phyloP scores from a whole-genome alignment of 2,113 vertebrate genomes.

The Gorsachius goisagi region DNA sequence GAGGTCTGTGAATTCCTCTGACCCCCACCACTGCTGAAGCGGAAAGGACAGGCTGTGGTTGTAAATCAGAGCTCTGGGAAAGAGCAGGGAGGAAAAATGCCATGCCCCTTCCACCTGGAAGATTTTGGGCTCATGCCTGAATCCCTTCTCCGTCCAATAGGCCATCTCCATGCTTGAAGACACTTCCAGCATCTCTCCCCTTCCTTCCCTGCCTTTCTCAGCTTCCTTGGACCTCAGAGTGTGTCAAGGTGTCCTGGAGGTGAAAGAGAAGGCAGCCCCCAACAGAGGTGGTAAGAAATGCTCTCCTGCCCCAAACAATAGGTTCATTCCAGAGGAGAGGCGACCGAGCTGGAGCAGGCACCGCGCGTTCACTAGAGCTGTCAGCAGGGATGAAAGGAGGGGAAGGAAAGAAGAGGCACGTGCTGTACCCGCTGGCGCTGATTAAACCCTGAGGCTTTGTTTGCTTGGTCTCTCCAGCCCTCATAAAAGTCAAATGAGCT shows the following conservation, averaged over 20 bases:
- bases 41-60: neutral
- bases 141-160: neutral
- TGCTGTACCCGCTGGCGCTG: neutral
- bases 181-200: neutral
- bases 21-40: neutral
- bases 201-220: neutral
- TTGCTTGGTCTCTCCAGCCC: conserved; percentile 12
- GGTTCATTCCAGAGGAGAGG: neutral
- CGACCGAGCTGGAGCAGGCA: accelerated
- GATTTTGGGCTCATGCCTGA: neutral
- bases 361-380: neutral
- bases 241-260: neutral
- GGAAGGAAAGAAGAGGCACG: neutral
- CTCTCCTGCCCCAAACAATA: neutral
- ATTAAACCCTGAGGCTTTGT: conserved; percentile 16
- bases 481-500: conserved; percentile 27
- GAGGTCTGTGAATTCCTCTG: neutral
- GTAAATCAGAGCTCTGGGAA: neutral
- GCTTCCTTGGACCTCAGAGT: neutral
- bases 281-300: neutral
- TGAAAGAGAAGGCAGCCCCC: neutral
- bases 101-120: neutral
- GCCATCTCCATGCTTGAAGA: neutral
- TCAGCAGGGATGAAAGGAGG: neutral
- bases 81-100: neutral